phyloP scores from a whole-genome alignment of 2,888 invertebrate species.

The Myathropa florea region DNA sequence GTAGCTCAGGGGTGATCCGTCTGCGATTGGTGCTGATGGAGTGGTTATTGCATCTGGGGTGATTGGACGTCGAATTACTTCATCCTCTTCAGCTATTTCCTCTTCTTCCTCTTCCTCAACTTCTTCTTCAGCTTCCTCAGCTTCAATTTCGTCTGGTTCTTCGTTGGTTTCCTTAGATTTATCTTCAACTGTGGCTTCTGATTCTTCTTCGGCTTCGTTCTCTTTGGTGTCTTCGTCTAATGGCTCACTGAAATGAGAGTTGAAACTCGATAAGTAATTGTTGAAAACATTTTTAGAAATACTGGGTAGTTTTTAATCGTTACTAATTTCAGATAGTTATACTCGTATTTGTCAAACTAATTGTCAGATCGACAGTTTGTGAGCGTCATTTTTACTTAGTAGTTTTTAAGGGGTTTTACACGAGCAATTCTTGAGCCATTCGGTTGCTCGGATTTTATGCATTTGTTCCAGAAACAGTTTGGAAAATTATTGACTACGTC shows the following conservation, averaged over 20 bases:
- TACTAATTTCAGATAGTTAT: no score
- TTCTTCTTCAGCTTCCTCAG: conserved; percentile 47
- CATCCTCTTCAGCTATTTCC: conserved; percentile 71
- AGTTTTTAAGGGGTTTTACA: no score
- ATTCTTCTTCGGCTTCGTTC: background rate
- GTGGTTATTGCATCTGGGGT: conserved; percentile 47
- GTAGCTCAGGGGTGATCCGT: conserved; percentile 15
- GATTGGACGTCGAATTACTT: conserved; percentile 67
- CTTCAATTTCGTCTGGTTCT: background rate
- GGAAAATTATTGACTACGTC: no score
- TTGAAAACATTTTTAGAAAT: no score
- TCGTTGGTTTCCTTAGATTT: background rate
- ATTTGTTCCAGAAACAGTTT: no score
- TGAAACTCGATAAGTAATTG: background rate
- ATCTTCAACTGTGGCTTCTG: background rate
- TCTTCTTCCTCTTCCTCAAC: conserved; percentile 61
- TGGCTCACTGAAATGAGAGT: background rate
- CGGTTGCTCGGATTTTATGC: no score
- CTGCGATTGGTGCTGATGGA: background rate
- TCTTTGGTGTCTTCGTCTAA: background rate
- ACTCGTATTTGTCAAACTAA: no score
- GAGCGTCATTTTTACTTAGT: no score
- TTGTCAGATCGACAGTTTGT: no score
- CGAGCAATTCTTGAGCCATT: no score
- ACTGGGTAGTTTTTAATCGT: no score